Conservation (phyloP, 2,113 vertebrate genomes). For the Siniperca chuatsi region DNA sequence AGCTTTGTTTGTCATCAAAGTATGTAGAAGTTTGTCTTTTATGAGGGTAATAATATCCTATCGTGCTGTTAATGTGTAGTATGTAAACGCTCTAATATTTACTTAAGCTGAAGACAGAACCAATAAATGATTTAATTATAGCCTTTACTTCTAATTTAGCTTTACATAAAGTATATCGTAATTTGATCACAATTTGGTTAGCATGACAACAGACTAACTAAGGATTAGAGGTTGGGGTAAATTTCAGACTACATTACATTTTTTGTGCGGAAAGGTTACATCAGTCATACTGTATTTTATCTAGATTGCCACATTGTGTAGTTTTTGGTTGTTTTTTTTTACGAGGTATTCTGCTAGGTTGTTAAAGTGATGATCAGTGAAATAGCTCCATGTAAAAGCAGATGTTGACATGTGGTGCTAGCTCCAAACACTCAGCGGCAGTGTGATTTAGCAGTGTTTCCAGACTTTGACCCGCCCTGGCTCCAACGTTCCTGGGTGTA, state of each 20-base stretch:
- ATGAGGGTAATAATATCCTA: not conserved
- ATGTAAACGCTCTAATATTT: not conserved
- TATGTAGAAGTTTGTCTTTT: not conserved
- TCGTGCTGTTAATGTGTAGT: not conserved
- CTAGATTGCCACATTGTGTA: not conserved
- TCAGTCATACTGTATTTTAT: not conserved
- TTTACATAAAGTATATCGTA: not conserved
- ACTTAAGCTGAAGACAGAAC: not conserved
- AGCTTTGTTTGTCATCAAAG: not conserved
- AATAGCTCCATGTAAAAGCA: not conserved
- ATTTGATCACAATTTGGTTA: not conserved
- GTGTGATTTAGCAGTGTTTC: not conserved
- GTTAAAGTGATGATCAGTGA: not conserved
- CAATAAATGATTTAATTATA: too few relatives aligned
- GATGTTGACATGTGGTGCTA: not conserved
- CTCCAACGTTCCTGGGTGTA: not conserved
- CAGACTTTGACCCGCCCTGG: conserved; percentile 3
- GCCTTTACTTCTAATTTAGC: too few relatives aligned
- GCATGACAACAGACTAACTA: not conserved
- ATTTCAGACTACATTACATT: not conserved
- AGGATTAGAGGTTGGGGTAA: too few relatives aligned
- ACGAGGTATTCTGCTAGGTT: not conserved
- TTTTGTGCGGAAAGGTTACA: not conserved
- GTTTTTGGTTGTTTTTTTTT: not conserved
- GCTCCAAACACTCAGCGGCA: not conserved